A percentile compares a stretch with the other conserved stretches of the same genome.
Evolutionary conservation across 1,140 invertebrate species (phyloP).

Genomic region (Ooceraea biroi): DNA sequence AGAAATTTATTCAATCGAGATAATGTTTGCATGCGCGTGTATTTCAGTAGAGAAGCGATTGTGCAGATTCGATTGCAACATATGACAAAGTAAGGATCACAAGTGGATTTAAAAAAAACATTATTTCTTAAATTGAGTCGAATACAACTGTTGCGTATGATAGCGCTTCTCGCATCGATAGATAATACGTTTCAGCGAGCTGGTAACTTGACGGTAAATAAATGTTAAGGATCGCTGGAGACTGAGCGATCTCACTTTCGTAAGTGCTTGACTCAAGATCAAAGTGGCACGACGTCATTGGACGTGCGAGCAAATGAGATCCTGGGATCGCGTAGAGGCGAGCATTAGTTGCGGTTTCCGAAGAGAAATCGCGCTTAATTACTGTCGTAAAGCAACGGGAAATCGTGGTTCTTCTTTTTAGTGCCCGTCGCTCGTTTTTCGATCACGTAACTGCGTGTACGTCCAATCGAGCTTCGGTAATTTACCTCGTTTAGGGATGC

Average conservation of each 20-base stretch:
- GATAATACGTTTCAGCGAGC: neutral
- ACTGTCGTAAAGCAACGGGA: constrained; percentile 63
- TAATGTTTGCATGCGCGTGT: neutral
- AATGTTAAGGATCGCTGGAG: constrained; percentile 16
- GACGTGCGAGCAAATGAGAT: constrained; percentile 19
- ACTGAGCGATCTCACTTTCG: constrained; percentile 41
- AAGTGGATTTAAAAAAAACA: neutral
- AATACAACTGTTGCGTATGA: neutral
- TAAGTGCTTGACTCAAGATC: constrained; percentile 48
- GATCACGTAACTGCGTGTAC: constrained; percentile 26
- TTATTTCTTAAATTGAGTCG: neutral
- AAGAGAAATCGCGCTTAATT: constrained; percentile 72
- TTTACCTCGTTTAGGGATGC: constrained; percentile 45
- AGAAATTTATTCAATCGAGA: constrained; percentile 56
- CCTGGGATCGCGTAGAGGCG: constrained; percentile 58
- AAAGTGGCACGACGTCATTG: constrained; percentile 52
- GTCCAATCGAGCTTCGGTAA: constrained; percentile 4
- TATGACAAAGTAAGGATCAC: neutral
- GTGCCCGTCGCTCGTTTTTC: constrained; percentile 59
- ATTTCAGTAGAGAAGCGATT: neutral
- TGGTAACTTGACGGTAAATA: neutral
- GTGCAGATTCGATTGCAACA: neutral
- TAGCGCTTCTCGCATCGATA: neutral
- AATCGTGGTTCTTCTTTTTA: constrained; percentile 64
- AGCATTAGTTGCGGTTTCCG: constrained; percentile 76